Conservation (phyloP, 1,140 invertebrate genomes). For the Penaeus chinensis region DNA sequence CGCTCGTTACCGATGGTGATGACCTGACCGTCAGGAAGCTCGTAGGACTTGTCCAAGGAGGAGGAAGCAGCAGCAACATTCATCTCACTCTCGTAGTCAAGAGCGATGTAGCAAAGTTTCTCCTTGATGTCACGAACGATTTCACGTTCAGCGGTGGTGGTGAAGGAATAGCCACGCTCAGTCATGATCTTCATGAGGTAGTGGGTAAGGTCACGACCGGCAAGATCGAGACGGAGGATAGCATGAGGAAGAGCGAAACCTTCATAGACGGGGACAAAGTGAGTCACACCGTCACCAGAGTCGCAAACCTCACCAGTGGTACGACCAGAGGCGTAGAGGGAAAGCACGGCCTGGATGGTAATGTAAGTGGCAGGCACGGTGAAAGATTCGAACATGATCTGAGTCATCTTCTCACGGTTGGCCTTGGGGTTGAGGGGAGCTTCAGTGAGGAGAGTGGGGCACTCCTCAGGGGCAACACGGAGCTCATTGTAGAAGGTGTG, state of each 20-base stretch:
- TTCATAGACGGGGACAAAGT: no score
- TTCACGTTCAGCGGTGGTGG: slow-evolving; percentile 82
- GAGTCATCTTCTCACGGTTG: slow-evolving; percentile 81
- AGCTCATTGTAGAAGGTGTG: slow-evolving; percentile 96
- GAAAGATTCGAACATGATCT: slow-evolving; percentile 75
- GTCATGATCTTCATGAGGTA: slow-evolving; percentile 73
- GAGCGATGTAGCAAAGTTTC: slow-evolving; percentile 90
- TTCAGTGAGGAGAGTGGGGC: slow-evolving; percentile 91
- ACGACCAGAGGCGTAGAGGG: no score
- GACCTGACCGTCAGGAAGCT: slow-evolving; percentile 88
- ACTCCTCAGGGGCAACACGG: slow-evolving; percentile 92
- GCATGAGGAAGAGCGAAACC: no score
- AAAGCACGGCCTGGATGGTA: no score
- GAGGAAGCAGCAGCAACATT: slow-evolving; percentile 83
- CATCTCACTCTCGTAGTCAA: slow-evolving; percentile 96
- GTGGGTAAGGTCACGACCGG: slow-evolving; percentile 69
- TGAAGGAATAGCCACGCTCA: slow-evolving; percentile 70
- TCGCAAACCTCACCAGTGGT: no score
- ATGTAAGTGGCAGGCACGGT: no score
- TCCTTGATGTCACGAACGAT: slow-evolving; percentile 95
- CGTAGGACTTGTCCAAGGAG: slow-evolving; percentile 92
- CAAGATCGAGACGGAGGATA: slow-evolving; percentile 1
- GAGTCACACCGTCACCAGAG: no score
- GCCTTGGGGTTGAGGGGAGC: slow-evolving; percentile 93
- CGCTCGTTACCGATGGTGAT: slow-evolving; percentile 69